These are phyloP conservation scores for Murina feae DNA, from an alignment of 2,113 vertebrate species.

Conservation along the genomic window DNA sequence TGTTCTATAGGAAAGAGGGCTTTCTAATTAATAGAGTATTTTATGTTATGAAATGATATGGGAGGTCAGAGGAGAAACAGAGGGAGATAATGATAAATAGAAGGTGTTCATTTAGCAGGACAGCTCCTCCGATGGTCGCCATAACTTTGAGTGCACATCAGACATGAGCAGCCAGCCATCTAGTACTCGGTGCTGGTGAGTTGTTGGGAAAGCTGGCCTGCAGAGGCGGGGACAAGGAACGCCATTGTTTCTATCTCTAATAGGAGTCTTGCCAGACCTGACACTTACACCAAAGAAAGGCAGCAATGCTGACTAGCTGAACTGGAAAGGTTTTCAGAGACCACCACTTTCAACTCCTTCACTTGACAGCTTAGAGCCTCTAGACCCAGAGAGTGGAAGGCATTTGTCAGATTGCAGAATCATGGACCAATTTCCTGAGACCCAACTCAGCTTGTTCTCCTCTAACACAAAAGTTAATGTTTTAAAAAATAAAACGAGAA, in stretches of 20 bases:
- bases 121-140: rapidly evolving
- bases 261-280: not conserved
- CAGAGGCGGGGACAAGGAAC: not conserved
- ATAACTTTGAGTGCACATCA: not conserved
- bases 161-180: not conserved
- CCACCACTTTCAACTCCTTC: not conserved
- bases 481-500: not conserved
- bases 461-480: not conserved
- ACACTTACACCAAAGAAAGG: not conserved
- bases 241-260: not conserved
- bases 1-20: not conserved
- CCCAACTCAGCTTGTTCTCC: not conserved
- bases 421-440: not conserved
- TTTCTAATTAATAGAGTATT: not conserved
- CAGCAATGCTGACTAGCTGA: not conserved
- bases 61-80: not conserved
- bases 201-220: not conserved
- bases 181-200: too few relatives aligned
- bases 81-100: not conserved
- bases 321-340: not conserved
- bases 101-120: not conserved
- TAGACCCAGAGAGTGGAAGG: not conserved
- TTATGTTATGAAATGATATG: not conserved
- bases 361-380: not conserved
- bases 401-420: not conserved